Evolutionary conservation across 2,113 vertebrate genomes (phyloP), one percentile per base, ranked within the genome.

Genomic region (Condylura cristata): DNA sequence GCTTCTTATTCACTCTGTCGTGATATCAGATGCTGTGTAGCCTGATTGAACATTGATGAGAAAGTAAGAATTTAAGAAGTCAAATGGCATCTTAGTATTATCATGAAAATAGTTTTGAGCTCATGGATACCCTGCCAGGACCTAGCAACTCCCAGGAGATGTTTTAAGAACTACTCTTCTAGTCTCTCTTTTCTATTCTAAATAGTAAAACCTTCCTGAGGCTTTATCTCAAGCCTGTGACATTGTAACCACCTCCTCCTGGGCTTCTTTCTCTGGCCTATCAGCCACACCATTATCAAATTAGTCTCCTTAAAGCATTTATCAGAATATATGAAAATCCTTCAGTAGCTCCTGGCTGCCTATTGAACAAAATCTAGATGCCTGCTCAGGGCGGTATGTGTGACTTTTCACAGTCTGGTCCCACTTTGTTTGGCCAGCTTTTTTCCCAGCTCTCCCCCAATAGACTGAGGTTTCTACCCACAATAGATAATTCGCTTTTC

Each of bases 91-190:
- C 53, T 92, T 89, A 89, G 8, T 89, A 41, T 75, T 89, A 11
- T 71, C 76, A 81, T 86, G 34, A 56, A 95, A 95, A 61, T 89
- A 89, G 41, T 74, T 95, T 89, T 89, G 63, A 74, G 30, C 37
- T 46, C 53, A 24, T 44, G 34, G 39, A 53, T 51, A 39, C 39
- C 48, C 51, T 44, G 46, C 37, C 63, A 46, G 51, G 16, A 6
- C 44, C 63, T 68, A 14, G 41, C 32, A 13, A 48, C 53, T 94
- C 20, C 37, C 17, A 17, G 18, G 11, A 20, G 30, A 13, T 83
- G 34, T 14, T 70, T 74, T 80, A 60, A 80, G 78, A 91, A 80
- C 10, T 22, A 41, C 53, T 37, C 1, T 79, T 75, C 30, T 86
- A 56, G 88, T n/a, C 32, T 32, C 22, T 63, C 68, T 58, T 56